Evolutionary conservation across 2,797 vertebrate genomes (phyloP).

Genomic region (Microchirus variegatus): DNA sequence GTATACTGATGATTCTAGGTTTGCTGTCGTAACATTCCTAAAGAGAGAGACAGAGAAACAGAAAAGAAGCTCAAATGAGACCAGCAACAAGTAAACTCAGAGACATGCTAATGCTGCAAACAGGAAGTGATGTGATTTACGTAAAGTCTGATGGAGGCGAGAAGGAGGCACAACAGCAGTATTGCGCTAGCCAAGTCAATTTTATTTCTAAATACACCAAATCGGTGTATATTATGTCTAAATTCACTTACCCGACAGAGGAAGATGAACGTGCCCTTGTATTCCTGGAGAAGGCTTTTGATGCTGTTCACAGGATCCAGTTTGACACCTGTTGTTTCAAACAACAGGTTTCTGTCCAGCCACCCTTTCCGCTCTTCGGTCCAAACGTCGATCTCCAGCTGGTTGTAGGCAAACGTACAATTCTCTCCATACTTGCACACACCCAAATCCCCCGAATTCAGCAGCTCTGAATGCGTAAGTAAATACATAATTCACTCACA

Average conservation of each 20-base stretch:
- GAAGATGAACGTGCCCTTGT: slow-evolving; percentile 77
- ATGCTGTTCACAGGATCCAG: slow-evolving; percentile 57
- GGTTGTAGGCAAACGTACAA: slow-evolving; percentile 96
- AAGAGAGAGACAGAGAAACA: slow-evolving; percentile 9
- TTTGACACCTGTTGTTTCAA: slow-evolving; percentile 66
- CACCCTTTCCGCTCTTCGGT: slow-evolving; percentile 91
- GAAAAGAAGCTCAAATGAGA: background rate
- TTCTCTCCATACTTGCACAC: slow-evolving; percentile 90
- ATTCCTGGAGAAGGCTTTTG: slow-evolving; percentile 60
- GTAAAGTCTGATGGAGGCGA: no score
- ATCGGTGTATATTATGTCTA: background rate
- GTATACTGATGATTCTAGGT: slow-evolving; percentile 93
- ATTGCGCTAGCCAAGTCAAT: no score
- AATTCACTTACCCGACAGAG: slow-evolving; percentile 73
- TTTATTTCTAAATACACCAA: no score
- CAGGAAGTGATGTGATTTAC: no score
- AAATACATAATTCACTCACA: background rate
- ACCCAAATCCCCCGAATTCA: slow-evolving; percentile 71
- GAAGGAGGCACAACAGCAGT: no score
- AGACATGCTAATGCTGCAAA: background rate
- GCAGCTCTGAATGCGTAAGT: slow-evolving; percentile 82
- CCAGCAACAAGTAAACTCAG: background rate
- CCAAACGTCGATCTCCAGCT: slow-evolving; percentile 98
- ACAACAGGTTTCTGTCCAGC: slow-evolving; percentile 89
- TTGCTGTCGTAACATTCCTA: slow-evolving; percentile 94